phyloP scores from a whole-genome alignment of 2,113 vertebrate genomes.

The Chroicocephalus ridibundus region DNA sequence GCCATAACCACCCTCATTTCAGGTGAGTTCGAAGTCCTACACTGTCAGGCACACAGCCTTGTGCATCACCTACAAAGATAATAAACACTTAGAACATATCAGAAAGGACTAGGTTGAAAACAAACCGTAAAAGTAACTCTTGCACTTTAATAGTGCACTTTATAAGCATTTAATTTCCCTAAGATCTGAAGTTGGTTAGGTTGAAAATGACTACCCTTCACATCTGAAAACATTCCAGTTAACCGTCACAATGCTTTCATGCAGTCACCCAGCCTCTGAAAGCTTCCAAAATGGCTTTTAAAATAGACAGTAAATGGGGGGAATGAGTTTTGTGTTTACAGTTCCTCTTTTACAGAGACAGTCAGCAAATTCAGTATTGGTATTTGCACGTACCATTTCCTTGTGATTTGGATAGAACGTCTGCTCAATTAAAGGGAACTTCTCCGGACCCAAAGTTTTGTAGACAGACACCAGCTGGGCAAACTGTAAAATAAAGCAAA shows the following conservation, averaged over 20 bases:
- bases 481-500: constrained; percentile 84
- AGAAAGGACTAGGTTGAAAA: not conserved
- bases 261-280: not conserved
- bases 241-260: not conserved
- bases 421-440: constrained; percentile 96
- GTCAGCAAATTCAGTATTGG: not conserved
- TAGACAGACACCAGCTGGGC: constrained; percentile 90
- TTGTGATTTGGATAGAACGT: constrained; percentile 97
- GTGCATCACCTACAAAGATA: not conserved
- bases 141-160: not conserved
- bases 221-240: not conserved
- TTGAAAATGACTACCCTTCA: not conserved
- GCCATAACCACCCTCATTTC: not conserved
- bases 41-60: not conserved
- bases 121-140: not conserved
- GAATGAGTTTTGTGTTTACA: not conserved
- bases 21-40: not conserved
- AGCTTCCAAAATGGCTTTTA: not conserved
- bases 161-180: not conserved
- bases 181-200: not conserved
- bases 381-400: constrained; percentile 89
- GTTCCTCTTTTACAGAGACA: not conserved
- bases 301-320: not conserved
- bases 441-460: constrained; percentile 89
- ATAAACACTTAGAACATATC: not conserved